These are phyloP conservation scores for Pipistrellus nathusii DNA, from an alignment of 2,797 vertebrate species.

Conservation along the genomic window DNA sequence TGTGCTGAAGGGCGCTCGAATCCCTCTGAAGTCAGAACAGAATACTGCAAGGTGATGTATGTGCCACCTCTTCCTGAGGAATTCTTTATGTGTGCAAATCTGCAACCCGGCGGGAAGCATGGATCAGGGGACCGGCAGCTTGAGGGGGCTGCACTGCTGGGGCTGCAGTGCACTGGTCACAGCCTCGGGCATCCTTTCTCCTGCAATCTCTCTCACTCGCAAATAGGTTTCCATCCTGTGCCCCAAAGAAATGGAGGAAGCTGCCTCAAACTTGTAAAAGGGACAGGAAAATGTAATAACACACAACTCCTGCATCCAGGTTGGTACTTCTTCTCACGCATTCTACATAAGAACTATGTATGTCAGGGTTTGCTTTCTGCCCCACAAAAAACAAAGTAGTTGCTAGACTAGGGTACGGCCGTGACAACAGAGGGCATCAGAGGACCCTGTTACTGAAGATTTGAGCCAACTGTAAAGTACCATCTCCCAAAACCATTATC, in stretches of 20 bases:
- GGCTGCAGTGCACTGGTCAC: rapidly evolving
- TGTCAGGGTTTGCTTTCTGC: constrained; percentile 1
- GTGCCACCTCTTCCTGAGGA: constrained; percentile 80
- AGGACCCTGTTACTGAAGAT: background rate
- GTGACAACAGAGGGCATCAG: constrained; percentile 14
- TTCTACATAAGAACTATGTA: background rate
- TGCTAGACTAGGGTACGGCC: background rate
- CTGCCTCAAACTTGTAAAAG: background rate
- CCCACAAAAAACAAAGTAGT: background rate
- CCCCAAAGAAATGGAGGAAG: background rate
- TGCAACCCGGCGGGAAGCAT: constrained; percentile 62
- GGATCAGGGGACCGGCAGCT: background rate
- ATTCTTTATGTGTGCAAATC: constrained; percentile 74
- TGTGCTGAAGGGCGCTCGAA: constrained; percentile 33
- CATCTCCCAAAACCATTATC: background rate
- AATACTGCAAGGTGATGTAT: constrained; percentile 42
- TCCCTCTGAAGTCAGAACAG: constrained; percentile 41
- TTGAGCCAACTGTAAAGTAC: background rate
- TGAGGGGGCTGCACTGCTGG: background rate
- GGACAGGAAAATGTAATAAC: background rate
- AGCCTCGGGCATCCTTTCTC: background rate
- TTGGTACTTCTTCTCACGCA: background rate
- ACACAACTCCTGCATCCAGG: background rate
- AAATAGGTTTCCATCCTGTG: background rate
- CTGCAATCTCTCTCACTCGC: background rate